Percentiles rank a stretch among this genome's conserved stretches.
phyloP scores from a whole-genome alignment of 2,113 vertebrate species.

The Damaliscus lunatus region DNA sequence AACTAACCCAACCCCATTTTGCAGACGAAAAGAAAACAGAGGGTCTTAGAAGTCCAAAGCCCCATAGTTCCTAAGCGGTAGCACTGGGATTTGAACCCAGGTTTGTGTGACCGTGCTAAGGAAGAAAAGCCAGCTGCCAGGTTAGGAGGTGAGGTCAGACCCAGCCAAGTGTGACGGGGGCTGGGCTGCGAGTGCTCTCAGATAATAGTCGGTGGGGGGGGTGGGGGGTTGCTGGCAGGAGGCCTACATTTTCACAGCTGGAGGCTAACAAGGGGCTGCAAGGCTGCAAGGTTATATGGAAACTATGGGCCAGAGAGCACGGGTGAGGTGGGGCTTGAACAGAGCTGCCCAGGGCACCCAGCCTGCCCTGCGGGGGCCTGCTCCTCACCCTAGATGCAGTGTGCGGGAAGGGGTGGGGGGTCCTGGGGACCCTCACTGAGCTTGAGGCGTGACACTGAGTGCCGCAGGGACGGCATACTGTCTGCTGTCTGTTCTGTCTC shows the following conservation, averaged over 20 bases:
- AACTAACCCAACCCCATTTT: background rate
- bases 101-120: background rate
- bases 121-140: background rate
- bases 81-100: no score
- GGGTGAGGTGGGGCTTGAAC: background rate
- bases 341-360: background rate
- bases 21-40: background rate
- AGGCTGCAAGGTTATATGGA: background rate
- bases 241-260: no score
- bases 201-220: background rate
- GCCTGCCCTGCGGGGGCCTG: background rate
- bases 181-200: no score
- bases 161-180: background rate
- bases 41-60: background rate
- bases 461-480: background rate
- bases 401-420: no score
- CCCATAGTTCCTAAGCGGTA: background rate
- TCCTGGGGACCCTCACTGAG: background rate
- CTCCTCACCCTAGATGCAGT: background rate
- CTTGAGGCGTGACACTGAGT: background rate
- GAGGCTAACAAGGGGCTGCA: background rate
- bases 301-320: background rate
- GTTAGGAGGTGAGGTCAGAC: background rate
- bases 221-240: background rate
- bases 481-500: background rate